Base-by-base conservation (phyloP, 2,797 vertebrate genomes). In the Arctocebus calabarensis region DNA sequence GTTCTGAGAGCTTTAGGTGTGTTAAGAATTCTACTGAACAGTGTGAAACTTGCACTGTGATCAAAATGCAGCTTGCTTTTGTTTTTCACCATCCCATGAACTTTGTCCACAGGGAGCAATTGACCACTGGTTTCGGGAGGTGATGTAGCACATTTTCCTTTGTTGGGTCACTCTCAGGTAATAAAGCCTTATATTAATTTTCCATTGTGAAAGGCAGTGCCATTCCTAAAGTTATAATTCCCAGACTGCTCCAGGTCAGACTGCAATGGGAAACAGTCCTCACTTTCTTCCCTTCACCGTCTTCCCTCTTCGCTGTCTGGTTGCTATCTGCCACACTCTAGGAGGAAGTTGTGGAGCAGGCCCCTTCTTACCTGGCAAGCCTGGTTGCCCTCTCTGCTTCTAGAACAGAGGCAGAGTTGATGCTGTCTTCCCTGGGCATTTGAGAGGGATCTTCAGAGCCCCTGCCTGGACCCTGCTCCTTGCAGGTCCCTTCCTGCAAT, bases 151-250 rank as follows among this genome's bases (percentile, higher is more conserved):
- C 37, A 75, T 23, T 3, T 68, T 82, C 12, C 34, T 62, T 68
- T 88, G 40, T 37, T 34, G 22, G 17, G 29, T 93, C 34, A 48
- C 19, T 62, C 37, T 34, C 20, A 40, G 66, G n/a, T 48, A 66
- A 61, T 81, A 84, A 57, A 86, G 5, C 5, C 75, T 55, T 66
- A 48, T n/a, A 32, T 10, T 62, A 14, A 89, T n/a, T 66, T 97
- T 75, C 45, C 77, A 12, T 61, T 77, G 7, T 61, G 71, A 81
- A 92, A 92, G 88, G 78, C 0, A 37, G 61, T 20, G 57, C 88
- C 20, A 79, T 3, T 85, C 57, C 1, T 93, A 62, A 88, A 83
- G 61, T 55, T 83, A 37, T 66, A 61, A 40, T 23, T 37, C 66
- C 78, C 59, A 45, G 7, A 11, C 29, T 82, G 20, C 68, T 57